Base-by-base conservation (phyloP, 2,797 vertebrate genomes). In the Acipenser oxyrinchus region DNA sequence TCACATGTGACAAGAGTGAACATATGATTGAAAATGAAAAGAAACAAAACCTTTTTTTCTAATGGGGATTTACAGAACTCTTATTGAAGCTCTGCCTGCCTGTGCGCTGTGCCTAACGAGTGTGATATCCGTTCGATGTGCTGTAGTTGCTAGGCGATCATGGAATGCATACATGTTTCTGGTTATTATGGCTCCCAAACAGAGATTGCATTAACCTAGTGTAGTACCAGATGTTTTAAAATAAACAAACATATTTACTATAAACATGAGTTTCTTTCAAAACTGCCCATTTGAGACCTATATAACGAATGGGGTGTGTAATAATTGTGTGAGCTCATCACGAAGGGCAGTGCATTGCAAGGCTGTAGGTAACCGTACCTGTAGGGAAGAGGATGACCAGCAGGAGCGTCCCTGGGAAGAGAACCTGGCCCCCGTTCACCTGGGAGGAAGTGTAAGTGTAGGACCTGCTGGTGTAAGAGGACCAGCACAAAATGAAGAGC, bases 401-500 rank as follows among this genome's bases (percentile, higher is more conserved):
- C 63, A 92, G 82, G 58, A 93, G 77, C 0, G 82, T 87, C 76
- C 83, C 87, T 49, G 89, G 90, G 70, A 87, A 86, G 8, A 90
- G 84, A 0, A 83, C 81, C 73, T 87, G 83, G 12, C 84, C 82
- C 12, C 77, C 83, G 79, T 88, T 87, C 65, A 91, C 81, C 52
- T 89, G 84, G 1, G 89, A 77, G 13, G 84, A 83, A 0, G 85
- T 87, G 85, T 90, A 90, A 55, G 88, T 84, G 81, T 90, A 92
- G 67, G 89, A 88, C 49, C 63, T 87, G 77, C 84, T 81, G 0
- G 87, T 89, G 59, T 77, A 58, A 1, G 86, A 81, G 1, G 83
- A 87, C 90, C 89, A 90, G 82, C 88, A 92, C 79, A 88, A 82
- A 73, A 88, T 82, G 63, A 92, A 87, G 64, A 91, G 72, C 68